Conservation (phyloP, 2,888 invertebrate genomes). For the Steinernema carpocapsae region DNA sequence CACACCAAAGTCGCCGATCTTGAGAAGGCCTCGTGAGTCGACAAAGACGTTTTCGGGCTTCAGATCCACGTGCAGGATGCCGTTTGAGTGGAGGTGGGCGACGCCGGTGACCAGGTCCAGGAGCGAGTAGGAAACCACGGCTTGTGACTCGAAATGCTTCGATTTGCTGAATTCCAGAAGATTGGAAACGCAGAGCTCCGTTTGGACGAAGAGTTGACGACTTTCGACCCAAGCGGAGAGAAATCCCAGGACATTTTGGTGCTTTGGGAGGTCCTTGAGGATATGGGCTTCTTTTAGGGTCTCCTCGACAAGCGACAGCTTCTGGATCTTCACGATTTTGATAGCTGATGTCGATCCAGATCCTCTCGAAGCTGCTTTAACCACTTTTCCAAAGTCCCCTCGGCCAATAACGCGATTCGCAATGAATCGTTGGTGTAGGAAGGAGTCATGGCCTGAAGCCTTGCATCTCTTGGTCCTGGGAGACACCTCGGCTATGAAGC, state of each 20-base stretch:
- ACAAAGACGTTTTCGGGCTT: constrained; percentile 8
- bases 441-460: not conserved
- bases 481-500: not conserved
- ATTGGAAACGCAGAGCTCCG: not conserved
- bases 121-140: not conserved
- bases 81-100: not conserved
- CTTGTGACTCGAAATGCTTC: not conserved
- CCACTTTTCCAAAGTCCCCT: not conserved
- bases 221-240: not conserved
- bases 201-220: not conserved
- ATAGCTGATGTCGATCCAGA: not conserved
- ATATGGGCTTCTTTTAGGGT: not conserved
- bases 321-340: constrained; percentile 1
- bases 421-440: not conserved
- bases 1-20: not conserved
- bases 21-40: not conserved
- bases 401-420: not conserved
- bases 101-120: not conserved
- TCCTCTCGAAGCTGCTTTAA: not conserved
- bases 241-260: not conserved
- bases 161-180: not conserved
- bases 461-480: not conserved
- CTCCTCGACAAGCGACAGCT: not conserved
- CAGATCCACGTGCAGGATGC: not conserved
- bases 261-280: not conserved